Conservation (phyloP, 2,888 invertebrate species). For the Hemaris fuciformis region DNA sequence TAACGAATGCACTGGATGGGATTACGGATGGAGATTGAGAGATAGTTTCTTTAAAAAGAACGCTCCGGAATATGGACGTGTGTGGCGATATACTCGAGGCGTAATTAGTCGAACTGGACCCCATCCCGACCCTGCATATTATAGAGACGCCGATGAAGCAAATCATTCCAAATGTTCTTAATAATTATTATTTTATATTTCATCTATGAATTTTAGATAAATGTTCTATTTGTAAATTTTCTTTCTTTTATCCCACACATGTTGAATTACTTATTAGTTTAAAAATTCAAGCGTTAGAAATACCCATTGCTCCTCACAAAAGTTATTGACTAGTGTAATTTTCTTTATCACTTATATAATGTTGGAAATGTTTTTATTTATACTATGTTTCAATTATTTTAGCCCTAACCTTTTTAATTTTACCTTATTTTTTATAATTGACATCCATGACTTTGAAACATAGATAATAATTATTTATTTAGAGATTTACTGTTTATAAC, state of each 20-base stretch:
- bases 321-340: too few relatives aligned
- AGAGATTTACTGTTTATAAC: not conserved
- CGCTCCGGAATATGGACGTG: constrained; percentile 34
- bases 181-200: constrained; percentile 10
- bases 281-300: not conserved
- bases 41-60: constrained; percentile 40
- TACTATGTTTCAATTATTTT: too few relatives aligned
- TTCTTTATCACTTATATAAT: too few relatives aligned
- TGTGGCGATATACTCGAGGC: constrained; percentile 37
- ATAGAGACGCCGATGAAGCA: constrained; percentile 30
- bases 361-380: too few relatives aligned
- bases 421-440: too few relatives aligned
- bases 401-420: too few relatives aligned
- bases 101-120: constrained; percentile 43
- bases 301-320: not conserved
- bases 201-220: constrained; percentile 12
- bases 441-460: not conserved
- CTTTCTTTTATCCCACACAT: not conserved
- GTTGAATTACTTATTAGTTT: not conserved
- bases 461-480: not conserved
- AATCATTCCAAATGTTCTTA: constrained; percentile 28
- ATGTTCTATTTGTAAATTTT: constrained; percentile 11
- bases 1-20: constrained; percentile 36
- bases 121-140: constrained; percentile 45
- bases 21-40: constrained; percentile 47